Percentiles rank a stretch among this genome's conserved stretches.
Conservation (phyloP, 2,113 vertebrate genomes). For the Phoxinus phoxinus region DNA sequence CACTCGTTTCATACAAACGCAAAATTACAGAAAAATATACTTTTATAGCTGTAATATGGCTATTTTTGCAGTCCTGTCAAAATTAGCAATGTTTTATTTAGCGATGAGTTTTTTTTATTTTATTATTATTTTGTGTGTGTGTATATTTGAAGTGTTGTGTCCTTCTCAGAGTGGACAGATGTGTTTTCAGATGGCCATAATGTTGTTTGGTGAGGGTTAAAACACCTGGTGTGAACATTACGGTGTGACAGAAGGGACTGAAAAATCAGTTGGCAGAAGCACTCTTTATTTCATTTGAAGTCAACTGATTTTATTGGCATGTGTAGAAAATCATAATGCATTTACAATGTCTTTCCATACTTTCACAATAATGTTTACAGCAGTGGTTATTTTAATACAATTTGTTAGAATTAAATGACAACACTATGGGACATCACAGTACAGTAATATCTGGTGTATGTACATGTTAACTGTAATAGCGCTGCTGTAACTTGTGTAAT, state of each 20-base stretch:
- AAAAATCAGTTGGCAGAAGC: neutral
- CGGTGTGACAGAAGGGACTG: constrained; percentile 7
- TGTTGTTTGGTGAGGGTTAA: neutral
- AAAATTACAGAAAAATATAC: neutral
- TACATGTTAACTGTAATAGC: neutral
- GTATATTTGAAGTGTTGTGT: neutral
- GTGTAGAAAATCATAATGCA: neutral
- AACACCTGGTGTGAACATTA: constrained; percentile 1
- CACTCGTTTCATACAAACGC: neutral
- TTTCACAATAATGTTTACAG: neutral
- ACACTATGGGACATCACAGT: neutral
- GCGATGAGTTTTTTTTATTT: neutral
- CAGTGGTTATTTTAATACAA: no score
- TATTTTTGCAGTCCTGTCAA: neutral
- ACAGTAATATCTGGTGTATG: neutral
- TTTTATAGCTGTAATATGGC: neutral
- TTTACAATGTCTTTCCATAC: neutral
- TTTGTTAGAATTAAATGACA: no score
- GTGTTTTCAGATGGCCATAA: neutral
- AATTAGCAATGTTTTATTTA: no score
- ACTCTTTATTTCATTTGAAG: neutral
- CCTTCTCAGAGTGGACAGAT: constrained; percentile 15
- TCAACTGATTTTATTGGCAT: neutral
- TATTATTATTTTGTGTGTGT: neutral
- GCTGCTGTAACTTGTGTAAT: neutral